These are phyloP conservation scores for Ichneumon xanthorius DNA, from an alignment of 2,888 invertebrate genomes.

Conservation along the genomic window DNA sequence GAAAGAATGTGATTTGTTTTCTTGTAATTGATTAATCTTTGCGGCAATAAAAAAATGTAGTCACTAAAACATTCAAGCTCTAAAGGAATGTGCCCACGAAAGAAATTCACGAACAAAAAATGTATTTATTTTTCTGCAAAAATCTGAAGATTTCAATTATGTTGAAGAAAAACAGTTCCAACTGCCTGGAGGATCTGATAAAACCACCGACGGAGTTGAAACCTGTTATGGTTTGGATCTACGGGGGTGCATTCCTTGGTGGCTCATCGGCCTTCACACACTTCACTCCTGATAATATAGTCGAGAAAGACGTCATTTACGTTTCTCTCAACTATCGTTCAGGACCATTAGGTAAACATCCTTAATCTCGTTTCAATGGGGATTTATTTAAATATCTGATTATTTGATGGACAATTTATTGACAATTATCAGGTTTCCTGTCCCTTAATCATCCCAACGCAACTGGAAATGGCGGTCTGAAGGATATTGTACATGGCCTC, in stretches of 20 bases:
- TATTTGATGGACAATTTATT: background rate
- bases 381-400: background rate
- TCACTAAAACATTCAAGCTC: background rate
- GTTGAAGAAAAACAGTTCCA: background rate
- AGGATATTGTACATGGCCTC: background rate
- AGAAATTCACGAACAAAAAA: background rate
- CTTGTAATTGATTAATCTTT: background rate
- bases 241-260: constrained; percentile 16
- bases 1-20: background rate
- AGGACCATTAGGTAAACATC: constrained; percentile 71
- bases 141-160: too few species aligned
- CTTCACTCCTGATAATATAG: constrained; percentile 44
- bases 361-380: background rate
- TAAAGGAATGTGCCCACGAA: too few species aligned
- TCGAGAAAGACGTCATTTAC: constrained; percentile 46
- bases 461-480: background rate
- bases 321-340: constrained; percentile 51
- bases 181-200: background rate
- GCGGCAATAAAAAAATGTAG: background rate
- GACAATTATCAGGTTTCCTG: background rate
- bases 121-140: background rate
- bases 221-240: constrained; percentile 32
- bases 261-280: background rate
- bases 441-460: background rate
- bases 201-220: background rate